Evolutionary conservation across 2,888 invertebrate genomes (phyloP).

Genomic region (Clistopyga incitator): DNA sequence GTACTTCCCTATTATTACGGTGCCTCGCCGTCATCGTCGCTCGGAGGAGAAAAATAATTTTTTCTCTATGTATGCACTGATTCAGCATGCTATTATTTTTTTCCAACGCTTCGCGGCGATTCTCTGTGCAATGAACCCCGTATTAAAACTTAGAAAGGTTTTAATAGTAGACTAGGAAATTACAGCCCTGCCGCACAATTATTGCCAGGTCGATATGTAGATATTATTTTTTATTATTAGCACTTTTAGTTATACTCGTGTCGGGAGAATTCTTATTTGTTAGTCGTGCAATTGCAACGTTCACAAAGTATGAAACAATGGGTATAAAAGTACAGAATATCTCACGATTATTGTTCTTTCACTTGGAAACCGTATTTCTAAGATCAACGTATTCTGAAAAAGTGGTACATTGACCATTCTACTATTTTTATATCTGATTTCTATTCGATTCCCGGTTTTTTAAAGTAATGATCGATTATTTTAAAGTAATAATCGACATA

Average conservation of each 20-base stretch:
- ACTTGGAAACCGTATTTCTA: no score
- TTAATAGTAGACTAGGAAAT: slow-evolving; percentile 7
- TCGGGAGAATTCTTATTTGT: neutral
- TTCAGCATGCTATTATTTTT: neutral
- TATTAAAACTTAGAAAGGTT: slow-evolving; percentile 4
- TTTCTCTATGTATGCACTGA: neutral
- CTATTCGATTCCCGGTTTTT: no score
- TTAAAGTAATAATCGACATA: no score
- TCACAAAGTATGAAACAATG: neutral
- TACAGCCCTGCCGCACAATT: neutral
- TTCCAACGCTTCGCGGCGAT: neutral
- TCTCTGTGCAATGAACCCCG: neutral
- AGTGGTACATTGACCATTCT: no score
- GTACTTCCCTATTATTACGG: neutral
- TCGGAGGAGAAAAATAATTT: neutral
- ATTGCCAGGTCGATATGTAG: neutral
- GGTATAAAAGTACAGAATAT: no score
- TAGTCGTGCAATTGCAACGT: neutral
- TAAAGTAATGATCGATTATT: no score
- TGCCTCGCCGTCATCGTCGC: neutral
- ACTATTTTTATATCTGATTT: no score
- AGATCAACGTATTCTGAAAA: no score
- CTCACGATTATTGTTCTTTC: no score
- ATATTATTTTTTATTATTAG: neutral
- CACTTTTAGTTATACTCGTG: neutral